phyloP scores from a whole-genome alignment of 1,140 invertebrate genomes.

The Drosophila takahashii region DNA sequence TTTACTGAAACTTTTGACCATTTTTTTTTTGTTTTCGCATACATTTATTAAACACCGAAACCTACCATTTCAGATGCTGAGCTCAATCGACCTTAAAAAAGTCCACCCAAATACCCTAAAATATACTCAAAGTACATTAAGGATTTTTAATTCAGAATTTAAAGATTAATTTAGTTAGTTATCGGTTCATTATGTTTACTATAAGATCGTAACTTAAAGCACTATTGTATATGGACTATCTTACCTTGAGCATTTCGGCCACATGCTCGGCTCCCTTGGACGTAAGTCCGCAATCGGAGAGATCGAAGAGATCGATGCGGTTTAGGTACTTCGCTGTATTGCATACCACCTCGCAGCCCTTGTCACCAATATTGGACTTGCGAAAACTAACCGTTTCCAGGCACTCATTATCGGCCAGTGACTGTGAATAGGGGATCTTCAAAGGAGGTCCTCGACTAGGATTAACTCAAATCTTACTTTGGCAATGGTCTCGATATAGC shows the following conservation, averaged over 20 bases:
- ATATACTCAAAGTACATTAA: no score
- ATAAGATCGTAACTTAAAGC: no score
- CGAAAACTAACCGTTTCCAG: slow-evolving; percentile 87
- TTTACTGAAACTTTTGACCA: no score
- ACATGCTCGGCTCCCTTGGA: slow-evolving; percentile 85
- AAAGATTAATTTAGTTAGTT: no score
- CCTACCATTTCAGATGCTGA: no score
- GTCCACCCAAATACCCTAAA: no score
- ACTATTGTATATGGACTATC: neutral
- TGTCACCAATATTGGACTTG: slow-evolving; percentile 87
- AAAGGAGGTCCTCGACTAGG: no score
- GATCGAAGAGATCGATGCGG: slow-evolving; percentile 86
- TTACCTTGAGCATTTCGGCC: slow-evolving; percentile 85
- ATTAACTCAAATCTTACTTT: slow-evolving; percentile 50
- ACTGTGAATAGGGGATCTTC: slow-evolving; percentile 59
- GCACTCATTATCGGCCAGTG: slow-evolving; percentile 85
- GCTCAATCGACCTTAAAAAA: no score
- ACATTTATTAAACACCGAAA: no score
- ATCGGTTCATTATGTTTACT: no score
- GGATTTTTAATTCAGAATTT: no score
- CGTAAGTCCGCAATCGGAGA: slow-evolving; percentile 86
- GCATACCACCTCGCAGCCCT: slow-evolving; percentile 87
- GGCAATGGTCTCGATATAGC: slow-evolving; percentile 86
- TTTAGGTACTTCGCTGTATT: slow-evolving; percentile 86
- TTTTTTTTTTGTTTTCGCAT: no score